Evolutionary conservation across 2,797 vertebrate genomes (phyloP), one percentile per base, ranked within the genome.

Genomic region (Melanotaenia boesemani): DNA sequence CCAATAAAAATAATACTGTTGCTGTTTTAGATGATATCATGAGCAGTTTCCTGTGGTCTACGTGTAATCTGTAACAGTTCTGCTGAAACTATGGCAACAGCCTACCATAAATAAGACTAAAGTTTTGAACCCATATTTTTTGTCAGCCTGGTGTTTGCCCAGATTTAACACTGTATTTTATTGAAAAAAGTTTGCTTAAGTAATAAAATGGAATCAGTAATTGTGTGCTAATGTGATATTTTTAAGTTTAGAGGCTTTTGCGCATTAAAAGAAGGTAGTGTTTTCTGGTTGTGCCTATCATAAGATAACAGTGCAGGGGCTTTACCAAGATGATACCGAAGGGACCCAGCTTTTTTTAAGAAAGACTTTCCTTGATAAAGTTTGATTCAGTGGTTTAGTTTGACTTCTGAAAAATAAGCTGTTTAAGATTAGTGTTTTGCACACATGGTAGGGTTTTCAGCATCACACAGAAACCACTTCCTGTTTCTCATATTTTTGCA

Each of bases 401-500:
- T 81, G 60, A 63, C 58, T 63, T 20, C 56, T 79, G 62, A 69
- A 72, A 88, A 85, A 63, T 76, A 67, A 77, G 67, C 83, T 82
- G 77, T 86, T 79, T 80, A 63, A 77, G 67, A 76, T 76, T 10
- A 52, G 74, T 62, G 76, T 78, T 88, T 81, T 76, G 74, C 71
- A 63, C 76, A 63, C 59, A 79, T 78, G 20, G 79, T 88, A 80
- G 89, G 88, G 87, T 82, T 90, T 90, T 92, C 72, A 82, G 77
- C 72, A 86, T 85, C 83, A 82, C 85, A 85, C 88, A 82, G 85
- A 92, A 92, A 91, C 91, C 91, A 81, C 91, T 93, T 94, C 90
- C 93, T 94, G 92, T 91, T 92, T 90, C 85, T 91, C 90, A 92
- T 95, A 86, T 87, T 93, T 92, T 85, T 48, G 68, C 70, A 58